Evolutionary conservation across 2,888 invertebrate species (phyloP).

Genomic region (Rhamphomyia laevipes): DNA sequence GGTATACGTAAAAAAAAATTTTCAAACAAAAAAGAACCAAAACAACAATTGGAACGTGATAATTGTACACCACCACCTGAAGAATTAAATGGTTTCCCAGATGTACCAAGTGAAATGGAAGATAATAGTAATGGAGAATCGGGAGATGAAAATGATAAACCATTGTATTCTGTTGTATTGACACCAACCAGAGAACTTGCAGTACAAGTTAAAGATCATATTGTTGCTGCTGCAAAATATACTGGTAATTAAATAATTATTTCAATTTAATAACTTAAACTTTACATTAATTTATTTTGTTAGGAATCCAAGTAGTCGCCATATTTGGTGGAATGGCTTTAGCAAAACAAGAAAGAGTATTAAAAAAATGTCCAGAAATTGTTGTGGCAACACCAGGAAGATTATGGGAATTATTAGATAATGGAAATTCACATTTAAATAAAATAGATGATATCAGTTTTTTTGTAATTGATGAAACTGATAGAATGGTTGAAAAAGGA

Average conservation of each 20-base stretch:
- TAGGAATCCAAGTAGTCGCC: constrained; percentile 55
- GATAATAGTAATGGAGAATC: constrained; percentile 15
- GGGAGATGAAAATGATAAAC: constrained; percentile 16
- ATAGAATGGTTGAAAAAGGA: constrained; percentile 93
- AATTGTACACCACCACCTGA: constrained; percentile 38
- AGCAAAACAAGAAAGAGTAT: constrained; percentile 84
- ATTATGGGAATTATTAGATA: constrained; percentile 83
- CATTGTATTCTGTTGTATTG: constrained; percentile 70
- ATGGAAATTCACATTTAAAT: constrained; percentile 64
- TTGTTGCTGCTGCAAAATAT: constrained; percentile 66
- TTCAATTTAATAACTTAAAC: neutral
- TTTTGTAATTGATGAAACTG: constrained; percentile 95
- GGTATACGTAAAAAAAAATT: constrained; percentile 25
- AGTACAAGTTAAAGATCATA: constrained; percentile 82
- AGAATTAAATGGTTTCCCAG: constrained; percentile 21
- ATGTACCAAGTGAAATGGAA: constrained; percentile 19
- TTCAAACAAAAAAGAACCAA: neutral
- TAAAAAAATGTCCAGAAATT: constrained; percentile 76
- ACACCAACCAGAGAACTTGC: constrained; percentile 96
- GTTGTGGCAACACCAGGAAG: constrained; percentile 96
- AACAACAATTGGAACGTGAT: constrained; percentile 23
- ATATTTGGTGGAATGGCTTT: constrained; percentile 90
- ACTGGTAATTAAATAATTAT: constrained; percentile 38
- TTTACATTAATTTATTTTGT: neutral
- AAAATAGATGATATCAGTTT: constrained; percentile 66